Conservation (phyloP, 2,113 vertebrate genomes). For the Triplophysa tibetana region DNA sequence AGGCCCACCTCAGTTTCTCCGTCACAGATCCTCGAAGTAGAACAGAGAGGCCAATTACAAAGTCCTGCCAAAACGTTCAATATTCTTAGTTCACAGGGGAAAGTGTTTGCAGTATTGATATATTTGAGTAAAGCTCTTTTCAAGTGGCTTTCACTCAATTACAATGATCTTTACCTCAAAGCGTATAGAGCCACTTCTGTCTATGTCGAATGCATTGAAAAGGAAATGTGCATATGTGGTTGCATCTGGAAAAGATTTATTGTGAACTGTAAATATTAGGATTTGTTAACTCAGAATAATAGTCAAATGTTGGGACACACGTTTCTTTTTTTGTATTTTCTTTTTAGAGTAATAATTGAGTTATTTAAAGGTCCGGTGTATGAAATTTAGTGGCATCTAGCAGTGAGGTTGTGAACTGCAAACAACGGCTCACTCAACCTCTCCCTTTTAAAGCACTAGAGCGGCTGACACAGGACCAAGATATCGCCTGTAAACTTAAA, state of each 20-base stretch:
- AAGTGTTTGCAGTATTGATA: not conserved
- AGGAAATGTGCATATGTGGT: slow-evolving; percentile 83
- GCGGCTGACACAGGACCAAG: too few species aligned
- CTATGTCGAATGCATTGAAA: slow-evolving; percentile 83
- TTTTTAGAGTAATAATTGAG: too few species aligned
- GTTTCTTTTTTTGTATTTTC: too few species aligned
- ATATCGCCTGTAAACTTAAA: too few species aligned
- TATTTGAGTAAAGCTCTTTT: not conserved
- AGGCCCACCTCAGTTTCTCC: slow-evolving; percentile 90
- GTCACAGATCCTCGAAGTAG: slow-evolving; percentile 85
- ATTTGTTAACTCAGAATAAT: too few species aligned
- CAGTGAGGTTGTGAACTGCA: too few species aligned
- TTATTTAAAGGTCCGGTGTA: too few species aligned
- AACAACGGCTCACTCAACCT: too few species aligned
- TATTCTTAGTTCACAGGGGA: not conserved
- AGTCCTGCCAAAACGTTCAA: slow-evolving; percentile 72
- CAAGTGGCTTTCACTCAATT: not conserved
- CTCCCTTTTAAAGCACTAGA: too few species aligned
- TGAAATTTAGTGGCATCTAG: too few species aligned
- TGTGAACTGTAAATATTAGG: not conserved
- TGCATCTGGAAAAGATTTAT: slow-evolving; percentile 70
- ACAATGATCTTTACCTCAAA: slow-evolving; percentile 57
- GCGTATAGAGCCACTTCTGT: slow-evolving; percentile 64
- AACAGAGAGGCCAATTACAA: slow-evolving; percentile 87
- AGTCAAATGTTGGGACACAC: too few species aligned